Evolutionary conservation across 2,113 vertebrate species (phyloP), one percentile per base, ranked within the genome.

Genomic region (Salvelinus fontinalis): DNA sequence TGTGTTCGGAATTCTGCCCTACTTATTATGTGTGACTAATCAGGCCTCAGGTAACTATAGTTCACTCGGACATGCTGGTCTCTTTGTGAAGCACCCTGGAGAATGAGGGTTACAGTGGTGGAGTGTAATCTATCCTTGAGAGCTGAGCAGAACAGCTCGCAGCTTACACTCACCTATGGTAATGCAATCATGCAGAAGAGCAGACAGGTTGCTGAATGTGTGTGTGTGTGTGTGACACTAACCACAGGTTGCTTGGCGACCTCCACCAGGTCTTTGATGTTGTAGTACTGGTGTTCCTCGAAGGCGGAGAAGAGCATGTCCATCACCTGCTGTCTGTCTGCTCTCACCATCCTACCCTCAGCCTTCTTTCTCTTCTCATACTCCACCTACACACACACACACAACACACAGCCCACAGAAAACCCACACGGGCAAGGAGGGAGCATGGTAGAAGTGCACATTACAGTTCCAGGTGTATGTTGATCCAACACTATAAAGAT

Each of bases 211-310:
- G 4, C 6, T 66, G 64, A 27, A 11, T 66, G 64, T 66, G 64
- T 66, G 64, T 66, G 62, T 24, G 64, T 66, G 64, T 16, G 64
- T 11, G 64, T 16, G 64, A 13, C 9, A 67, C 97, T 65, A 91
- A 99, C 97, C 97, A 98, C 96, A 0, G 97, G 97, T 74, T 99
- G 97, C 83, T 97, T 98, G 81, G 97, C 99, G 89, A 99, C 97
- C 87, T 98, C 96, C 92, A 99, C 97, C 71, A 99, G 85, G 78
- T 98, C 96, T 85, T 97, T 99, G 73, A 99, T 96, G 86, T 98
- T 99, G 82, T 99, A 99, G 86, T 95, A 98, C 80, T 98, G 97
- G 84, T 99, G 97, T 70, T 96, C 97, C 91, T 99, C 97, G 83
- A 99, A 99, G 70, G 97, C 97, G 3, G 96, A 96, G 88, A 99